Evolutionary conservation across 2,113 vertebrate species (phyloP), one percentile per base, ranked within the genome.

Genomic region (Cricetomys ansorgei): DNA sequence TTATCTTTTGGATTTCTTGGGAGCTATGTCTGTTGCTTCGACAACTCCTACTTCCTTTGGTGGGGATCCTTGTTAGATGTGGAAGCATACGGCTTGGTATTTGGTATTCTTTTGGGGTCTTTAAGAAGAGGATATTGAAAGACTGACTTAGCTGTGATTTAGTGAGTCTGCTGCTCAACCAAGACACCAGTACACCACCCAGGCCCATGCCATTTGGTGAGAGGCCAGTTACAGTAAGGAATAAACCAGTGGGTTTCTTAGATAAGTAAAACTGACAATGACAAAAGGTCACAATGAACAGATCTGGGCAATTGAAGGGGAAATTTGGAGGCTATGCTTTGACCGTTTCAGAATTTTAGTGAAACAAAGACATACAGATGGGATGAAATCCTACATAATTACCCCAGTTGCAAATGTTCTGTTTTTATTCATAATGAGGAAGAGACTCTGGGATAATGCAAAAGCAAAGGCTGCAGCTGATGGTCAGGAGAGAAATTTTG

Each of bases 281-380:
- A 96, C 87, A 29, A 17, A 92, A 83, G 77, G 89, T 73, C 86
- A 50, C 3, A 31, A 67, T 81, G 12, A 70, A 17, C 34, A 0
- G 0, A 69, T 59, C n/a, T 75, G 15, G 93, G 62, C 27, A 45
- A 37, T 40, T 34, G 40, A 57, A 19, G 69, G 19, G 19, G 89
- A 85, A 92, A 69, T 0, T 1, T 62, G 29, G n/a, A 65, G 34
- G 7, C n/a, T 40, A 0, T 3, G 65, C 27, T 80, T 69, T n/a
- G 23, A 89, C 70, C 88, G 91, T 25, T 3, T 5, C 0, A 0
- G 75, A 7, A 0, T 80, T 59, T 96, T 92, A 48, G 81, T 86
- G 69, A 98, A 93, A 93, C 92, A 65, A 40, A 85, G 55, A 69
- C 7, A 29, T 2, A 91, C 92, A 94, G 31, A 15, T 94, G 57